Evolutionary conservation across 2,888 invertebrate genomes (phyloP), one percentile per base, ranked within the genome.

Genomic region (Melipona bicolor): DNA sequence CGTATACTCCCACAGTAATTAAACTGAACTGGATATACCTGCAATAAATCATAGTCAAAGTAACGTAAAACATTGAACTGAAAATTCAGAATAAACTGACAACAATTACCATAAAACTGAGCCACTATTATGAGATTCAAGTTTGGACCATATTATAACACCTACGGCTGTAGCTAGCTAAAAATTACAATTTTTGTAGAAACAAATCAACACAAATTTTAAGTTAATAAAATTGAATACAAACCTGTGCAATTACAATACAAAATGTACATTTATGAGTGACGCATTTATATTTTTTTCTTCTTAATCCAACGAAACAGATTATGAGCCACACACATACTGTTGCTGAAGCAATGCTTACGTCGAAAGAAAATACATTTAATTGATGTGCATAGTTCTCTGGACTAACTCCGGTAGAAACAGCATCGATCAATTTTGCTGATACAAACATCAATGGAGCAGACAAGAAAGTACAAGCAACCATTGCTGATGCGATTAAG

Each of bases 371-470:
- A 91, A 98, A 98, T 56, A 95, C 95, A 93, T 97, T 96, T 76
- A 99, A 94, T 89, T 98, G 97, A 49, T 96, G 96, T 1, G 97
- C 96, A 92, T 97, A 98, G 91, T 98, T 97, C 49, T 95, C 94
- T 0, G 97, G 97, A 0, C 97, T 97, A 19, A 91, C 88, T 64
- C 92, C 93, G 27, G 91, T 80, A 52, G 89, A 89, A 62, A 94
- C 87, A 4, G 94, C 94, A 61, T 88, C 90, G 89, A 99, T 98
- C 96, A 99, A 97, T 95, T 98, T 98, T 1, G 99, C 98, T 0
- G 99, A 99, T 81, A 99, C 96, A 93, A 98, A 99, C 98, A 99
- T 99, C 90, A 99, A 95, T 0, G 99, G 99, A 0, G 98, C 99
- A 21, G 99, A 98, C 36, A 99, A 95, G 92, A 99, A 98, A 0